Evolutionary conservation across 1,140 invertebrate genomes (phyloP), one percentile per base, ranked within the genome.

Genomic region (Tetramorium simillimum): DNA sequence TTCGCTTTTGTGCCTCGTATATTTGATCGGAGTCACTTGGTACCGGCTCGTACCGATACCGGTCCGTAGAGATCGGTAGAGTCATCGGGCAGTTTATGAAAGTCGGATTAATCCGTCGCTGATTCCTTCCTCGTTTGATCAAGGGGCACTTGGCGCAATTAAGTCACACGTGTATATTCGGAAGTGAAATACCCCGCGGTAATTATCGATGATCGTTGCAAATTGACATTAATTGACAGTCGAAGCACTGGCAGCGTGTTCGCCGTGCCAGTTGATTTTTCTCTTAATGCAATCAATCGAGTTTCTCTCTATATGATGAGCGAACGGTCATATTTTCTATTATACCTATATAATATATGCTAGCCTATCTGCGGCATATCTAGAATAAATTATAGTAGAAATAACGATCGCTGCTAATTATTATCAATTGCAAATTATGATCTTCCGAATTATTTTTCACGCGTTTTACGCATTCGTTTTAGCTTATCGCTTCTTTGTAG

Each of bases 361-460:
- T 18, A 16, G 40, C 12, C 9, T 49, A n/a, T 73, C 40, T 24
- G n/a, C 14, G 14, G 14, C 2, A 21, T 6, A 72, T 72, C 62
- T 21, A 46, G n/a, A 18, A 12, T 24, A 73, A 84, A 84, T 75
- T 84, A 73, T 37, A 73, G 24, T 49, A 84, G 40, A 84, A 84
- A 73, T 62, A 46, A 46, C 40, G 16, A 28, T 9, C n/a, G 21
- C 12, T 16, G 69, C 33, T 43, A 58, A 7, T 81, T 56, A 80
- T 80, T 80, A n/a, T n/a, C 49, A 12, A 7, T 82, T 49, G 80
- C 37, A 73, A 51, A 73, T 73, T 37, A 14, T 72, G 2, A 33
- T 72, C 24, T 43, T 28, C 12, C 60, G 12, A 51, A 18, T 70
- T 70, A 60, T 28, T 9, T 0, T 33, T 33, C 33, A 33, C 33